A percentile compares a stretch with the other conserved stretches of the same genome.
phyloP scores from a whole-genome alignment of 2,797 vertebrate species.

The Neostethus bicornis region DNA sequence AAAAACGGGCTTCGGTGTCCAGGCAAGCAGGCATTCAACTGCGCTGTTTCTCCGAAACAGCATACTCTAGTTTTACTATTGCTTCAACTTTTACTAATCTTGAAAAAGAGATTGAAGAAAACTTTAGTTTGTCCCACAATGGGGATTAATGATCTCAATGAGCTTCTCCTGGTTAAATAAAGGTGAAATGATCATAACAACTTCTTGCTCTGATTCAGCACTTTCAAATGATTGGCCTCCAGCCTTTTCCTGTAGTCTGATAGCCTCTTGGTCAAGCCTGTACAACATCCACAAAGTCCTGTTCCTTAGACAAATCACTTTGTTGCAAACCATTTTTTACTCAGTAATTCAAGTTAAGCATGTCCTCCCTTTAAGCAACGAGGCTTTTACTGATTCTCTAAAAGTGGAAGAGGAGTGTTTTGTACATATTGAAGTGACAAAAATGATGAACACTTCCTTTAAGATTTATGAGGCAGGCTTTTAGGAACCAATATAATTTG shows the following conservation, averaged over 20 bases:
- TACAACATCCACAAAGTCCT: constrained; percentile 66
- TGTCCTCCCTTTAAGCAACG: constrained; percentile 41
- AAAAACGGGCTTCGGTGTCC: too few relatives aligned
- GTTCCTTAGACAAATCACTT: constrained; percentile 62
- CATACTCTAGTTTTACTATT: too few relatives aligned
- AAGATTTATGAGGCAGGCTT: constrained; percentile 41
- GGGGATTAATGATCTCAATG: too few relatives aligned
- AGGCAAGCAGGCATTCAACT: too few relatives aligned
- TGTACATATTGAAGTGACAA: constrained; percentile 66
- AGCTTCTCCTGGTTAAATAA: too few relatives aligned
- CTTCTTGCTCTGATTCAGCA: constrained; percentile 53
- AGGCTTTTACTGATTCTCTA: constrained; percentile 34
- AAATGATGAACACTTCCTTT: constrained; percentile 56
- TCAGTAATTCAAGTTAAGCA: constrained; percentile 58
- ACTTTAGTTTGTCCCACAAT: too few relatives aligned
- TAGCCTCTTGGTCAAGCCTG: constrained; percentile 82
- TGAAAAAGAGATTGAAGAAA: too few relatives aligned
- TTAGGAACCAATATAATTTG: constrained; percentile 40
- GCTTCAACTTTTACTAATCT: too few relatives aligned
- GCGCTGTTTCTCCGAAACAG: too few relatives aligned
- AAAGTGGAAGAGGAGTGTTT: constrained; percentile 51
- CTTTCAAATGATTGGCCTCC: constrained; percentile 35
- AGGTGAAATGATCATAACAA: too few relatives aligned
- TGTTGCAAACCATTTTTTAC: constrained; percentile 46
- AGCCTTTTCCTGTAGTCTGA: constrained; percentile 72